Base-by-base conservation (phyloP, 1,140 invertebrate genomes). In the Drosophila sp. region DNA sequence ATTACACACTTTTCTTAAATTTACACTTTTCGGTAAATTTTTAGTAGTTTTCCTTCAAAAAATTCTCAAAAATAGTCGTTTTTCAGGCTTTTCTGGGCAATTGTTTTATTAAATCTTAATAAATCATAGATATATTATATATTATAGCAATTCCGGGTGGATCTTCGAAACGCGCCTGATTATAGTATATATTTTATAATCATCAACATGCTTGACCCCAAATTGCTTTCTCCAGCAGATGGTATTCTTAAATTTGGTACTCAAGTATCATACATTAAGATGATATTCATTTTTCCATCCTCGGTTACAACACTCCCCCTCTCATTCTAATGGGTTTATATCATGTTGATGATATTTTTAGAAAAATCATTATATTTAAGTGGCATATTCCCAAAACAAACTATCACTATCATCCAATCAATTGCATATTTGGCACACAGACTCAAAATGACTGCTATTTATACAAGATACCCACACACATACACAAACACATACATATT, bases 351-450 rank as follows among this genome's bases (percentile, higher is more conserved):
- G 30, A 8, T 32, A 54, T 76, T 76, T 76, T 76, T 56, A 38
- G 60, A 74, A 32, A 70, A 70, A 76, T 76, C 73, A 76, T 76
- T 76, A 76, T 76, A 76, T 76, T 76, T 76, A 76, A 76, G 72
- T 76, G 73, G 73, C 55, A 75, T 60, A 76, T 76, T 70, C 73
- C 55, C 60, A 17, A 66, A 50, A 50, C 73, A 29, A 76, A 70
- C 73, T 76, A 76, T 70, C 73, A 70, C 44, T 41, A 62, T 64
- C 54, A 66, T 61, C 66, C 73, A 76, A 76, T 76, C 73, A 76
- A 60, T 58, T 70, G 73, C 73, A 76, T 76, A 58, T 58, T 58
- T 58, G 56, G 32, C 56, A 57, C 40, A 65, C 66, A 74, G 56
- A 62, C 35, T 58, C 66, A 67, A 68, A 78, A 73, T 65, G 66